Evolutionary conservation across 2,797 vertebrate genomes (phyloP).

Genomic region (Sebastiscus tertius): DNA sequence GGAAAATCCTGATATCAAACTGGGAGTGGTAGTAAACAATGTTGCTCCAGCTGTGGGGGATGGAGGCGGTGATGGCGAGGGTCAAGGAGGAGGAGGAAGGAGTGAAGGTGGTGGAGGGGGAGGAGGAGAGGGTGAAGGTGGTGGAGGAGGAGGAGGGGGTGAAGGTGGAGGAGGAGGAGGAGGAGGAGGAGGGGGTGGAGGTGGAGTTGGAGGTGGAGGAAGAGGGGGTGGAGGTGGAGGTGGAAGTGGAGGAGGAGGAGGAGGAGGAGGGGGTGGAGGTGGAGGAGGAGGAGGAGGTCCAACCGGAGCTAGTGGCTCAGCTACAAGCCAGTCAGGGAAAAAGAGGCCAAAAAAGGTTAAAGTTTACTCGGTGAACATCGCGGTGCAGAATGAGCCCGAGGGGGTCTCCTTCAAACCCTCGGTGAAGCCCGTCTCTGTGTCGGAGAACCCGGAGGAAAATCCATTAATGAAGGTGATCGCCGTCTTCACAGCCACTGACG

Average conservation of each 20-base stretch:
- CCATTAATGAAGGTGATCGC: constrained; percentile 71
- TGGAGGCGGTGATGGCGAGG: constrained; percentile 14
- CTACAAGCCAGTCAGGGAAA: background rate
- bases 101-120: background rate
- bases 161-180: too few species aligned
- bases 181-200: background rate
- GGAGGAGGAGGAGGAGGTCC: background rate
- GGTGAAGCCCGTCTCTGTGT: constrained; percentile 67
- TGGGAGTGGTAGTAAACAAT: constrained; percentile 84
- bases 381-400: constrained; percentile 84
- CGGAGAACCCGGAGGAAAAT: constrained; percentile 66
- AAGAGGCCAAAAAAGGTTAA: constrained; percentile 26
- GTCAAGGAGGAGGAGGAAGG: background rate
- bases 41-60: constrained; percentile 24
- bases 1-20: constrained; percentile 72
- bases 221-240: too few species aligned
- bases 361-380: constrained; percentile 79
- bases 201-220: too few species aligned
- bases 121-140: background rate
- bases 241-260: accelerated
- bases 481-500: constrained; percentile 81
- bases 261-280: accelerated
- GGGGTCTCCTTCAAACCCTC: constrained; percentile 77
- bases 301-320: background rate
- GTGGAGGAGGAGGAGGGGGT: background rate